These are phyloP conservation scores for Theropithecus gelada DNA, from an alignment of 2,113 vertebrate genomes.

Conservation along the genomic window DNA sequence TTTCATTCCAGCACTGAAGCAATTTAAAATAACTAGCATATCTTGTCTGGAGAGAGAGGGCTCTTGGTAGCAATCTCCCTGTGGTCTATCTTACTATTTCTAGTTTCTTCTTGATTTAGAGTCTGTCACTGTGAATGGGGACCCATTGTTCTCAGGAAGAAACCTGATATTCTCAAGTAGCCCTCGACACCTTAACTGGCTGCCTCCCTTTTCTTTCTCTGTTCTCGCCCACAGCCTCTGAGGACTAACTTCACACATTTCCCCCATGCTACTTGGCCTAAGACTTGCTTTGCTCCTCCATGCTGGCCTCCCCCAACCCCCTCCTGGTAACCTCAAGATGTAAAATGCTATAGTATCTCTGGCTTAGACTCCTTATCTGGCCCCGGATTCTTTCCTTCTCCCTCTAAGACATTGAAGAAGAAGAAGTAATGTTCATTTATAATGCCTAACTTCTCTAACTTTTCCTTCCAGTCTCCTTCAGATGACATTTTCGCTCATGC, in stretches of 20 bases:
- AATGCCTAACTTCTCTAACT: constrained; percentile 42
- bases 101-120: constrained; percentile 68
- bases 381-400: constrained; percentile 71
- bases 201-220: constrained; percentile 48
- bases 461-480: constrained; percentile 18
- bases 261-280: constrained; percentile 43
- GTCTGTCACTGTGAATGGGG: constrained; percentile 48
- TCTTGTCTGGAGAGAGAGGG: constrained; percentile 11
- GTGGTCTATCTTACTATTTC: background rate
- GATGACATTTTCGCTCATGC: constrained; percentile 54
- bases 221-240: constrained; percentile 62
- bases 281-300: constrained; percentile 44
- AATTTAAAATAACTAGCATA: background rate
- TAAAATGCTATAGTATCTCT: constrained; percentile 71
- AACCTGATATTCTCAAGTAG: constrained; percentile 70
- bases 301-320: constrained; percentile 17
- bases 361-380: constrained; percentile 67
- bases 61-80: constrained; percentile 57
- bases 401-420: constrained; percentile 49
- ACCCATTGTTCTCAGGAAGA: constrained; percentile 59
- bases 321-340: constrained; percentile 63
- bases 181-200: constrained; percentile 62
- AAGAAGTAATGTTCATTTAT: constrained; percentile 70
- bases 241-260: constrained; percentile 52
- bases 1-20: constrained; percentile 36